Conservation (phyloP, 1,140 invertebrate species). For the Drosophila busckii region DNA sequence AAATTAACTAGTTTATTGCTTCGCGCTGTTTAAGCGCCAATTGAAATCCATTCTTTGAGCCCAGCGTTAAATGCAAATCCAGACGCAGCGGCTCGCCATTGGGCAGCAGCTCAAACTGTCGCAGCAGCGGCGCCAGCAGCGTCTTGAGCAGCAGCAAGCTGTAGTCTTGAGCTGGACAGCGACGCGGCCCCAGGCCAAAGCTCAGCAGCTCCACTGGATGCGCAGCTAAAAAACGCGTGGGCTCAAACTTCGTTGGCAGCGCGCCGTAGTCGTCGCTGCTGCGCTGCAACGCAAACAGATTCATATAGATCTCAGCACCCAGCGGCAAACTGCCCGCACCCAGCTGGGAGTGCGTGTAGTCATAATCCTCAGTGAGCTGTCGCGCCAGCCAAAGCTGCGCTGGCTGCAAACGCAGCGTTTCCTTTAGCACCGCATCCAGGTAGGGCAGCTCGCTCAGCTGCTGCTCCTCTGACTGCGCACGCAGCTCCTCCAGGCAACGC, state of each 20-base stretch:
- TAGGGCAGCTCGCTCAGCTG: constrained; percentile 17
- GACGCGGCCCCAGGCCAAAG: constrained; percentile 44
- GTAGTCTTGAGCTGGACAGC: constrained; percentile 46
- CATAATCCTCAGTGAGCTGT: constrained; percentile 33
- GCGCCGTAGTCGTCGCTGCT: constrained; percentile 6
- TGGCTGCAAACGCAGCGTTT: constrained; percentile 49
- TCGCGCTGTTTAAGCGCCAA: constrained; percentile 30
- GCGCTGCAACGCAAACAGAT: constrained; percentile 54
- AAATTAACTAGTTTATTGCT: neutral
- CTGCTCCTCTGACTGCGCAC: neutral
- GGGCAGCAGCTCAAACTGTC: constrained; percentile 43
- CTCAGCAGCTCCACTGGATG: constrained; percentile 29
- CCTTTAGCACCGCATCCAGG: constrained; percentile 37
- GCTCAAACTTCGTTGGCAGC: constrained; percentile 16
- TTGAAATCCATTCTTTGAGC: constrained; percentile 54
- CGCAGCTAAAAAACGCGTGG: constrained; percentile 37
- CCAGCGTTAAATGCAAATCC: constrained; percentile 25
- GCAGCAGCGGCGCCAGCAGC: constrained; percentile 30
- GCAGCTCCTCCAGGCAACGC: constrained; percentile 35
- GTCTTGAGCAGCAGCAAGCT: constrained; percentile 33
- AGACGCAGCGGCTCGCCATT: constrained; percentile 33
- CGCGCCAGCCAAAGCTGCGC: constrained; percentile 44
- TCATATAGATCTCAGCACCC: constrained; percentile 50
- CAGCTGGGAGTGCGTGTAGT: constrained; percentile 40
- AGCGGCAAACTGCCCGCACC: constrained; percentile 36